These are phyloP conservation scores for Protonemura montana DNA, from an alignment of 2,888 invertebrate genomes.

Conservation along the genomic window DNA sequence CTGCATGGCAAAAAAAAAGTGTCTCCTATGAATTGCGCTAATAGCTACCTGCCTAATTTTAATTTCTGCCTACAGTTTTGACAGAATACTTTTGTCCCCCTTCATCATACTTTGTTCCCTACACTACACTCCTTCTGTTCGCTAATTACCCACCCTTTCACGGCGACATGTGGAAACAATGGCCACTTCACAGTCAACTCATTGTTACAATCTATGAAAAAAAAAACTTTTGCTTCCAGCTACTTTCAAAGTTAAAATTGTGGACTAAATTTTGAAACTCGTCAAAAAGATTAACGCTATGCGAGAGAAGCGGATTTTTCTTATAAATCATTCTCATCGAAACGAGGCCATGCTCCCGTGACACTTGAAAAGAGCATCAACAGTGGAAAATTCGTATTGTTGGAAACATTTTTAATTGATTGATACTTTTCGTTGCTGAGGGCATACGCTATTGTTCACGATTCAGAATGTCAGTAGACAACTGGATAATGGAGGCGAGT, in stretches of 20 bases:
- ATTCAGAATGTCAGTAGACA: background rate
- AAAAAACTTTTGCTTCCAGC: slow-evolving; percentile 12
- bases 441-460: slow-evolving; percentile 1
- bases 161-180: slow-evolving; percentile 22
- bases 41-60: slow-evolving; percentile 21
- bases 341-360: background rate
- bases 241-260: slow-evolving; percentile 21
- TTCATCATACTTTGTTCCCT: slow-evolving; percentile 7
- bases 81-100: slow-evolving; percentile 9
- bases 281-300: background rate
- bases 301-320: slow-evolving; percentile 26
- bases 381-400: slow-evolving; percentile 32
- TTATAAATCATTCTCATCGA: slow-evolving; percentile 37
- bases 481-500: background rate
- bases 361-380: slow-evolving; percentile 23
- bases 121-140: background rate
- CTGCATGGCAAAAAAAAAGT: no score
- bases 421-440: slow-evolving; percentile 8
- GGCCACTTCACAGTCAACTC: slow-evolving; percentile 27
- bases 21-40: slow-evolving; percentile 1
- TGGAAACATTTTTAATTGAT: slow-evolving; percentile 34
- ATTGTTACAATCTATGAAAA: background rate
- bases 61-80: slow-evolving; percentile 28
- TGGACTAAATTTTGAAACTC: slow-evolving; percentile 12
- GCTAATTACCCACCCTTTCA: slow-evolving; percentile 25